Evolutionary conservation across 2,113 vertebrate species (phyloP), one percentile per base, ranked within the genome.

Genomic region (Urocitellus parryii): DNA sequence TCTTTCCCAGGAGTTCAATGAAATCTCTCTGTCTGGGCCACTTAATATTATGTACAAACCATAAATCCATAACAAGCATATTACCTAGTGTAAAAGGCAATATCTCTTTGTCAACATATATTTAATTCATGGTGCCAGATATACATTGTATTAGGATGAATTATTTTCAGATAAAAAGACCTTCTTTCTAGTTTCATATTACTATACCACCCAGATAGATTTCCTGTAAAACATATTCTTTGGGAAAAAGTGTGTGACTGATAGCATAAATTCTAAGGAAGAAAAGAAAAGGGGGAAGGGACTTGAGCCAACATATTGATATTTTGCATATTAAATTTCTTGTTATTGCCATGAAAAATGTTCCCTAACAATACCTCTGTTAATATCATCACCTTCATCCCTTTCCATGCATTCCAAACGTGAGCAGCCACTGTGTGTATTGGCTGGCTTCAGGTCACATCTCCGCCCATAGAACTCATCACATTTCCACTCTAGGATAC

Each of bases 11-110:
- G 96, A 96, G 96, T 96, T 97, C 97, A 97, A 4, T 97, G 95
- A 97, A 97, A 96, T 96, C 77, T 88, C 89, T 92, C 94, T 97
- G 94, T 92, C 92, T 0, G 32, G 94, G 95, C 81, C 92, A 95
- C 94, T 97, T 97, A 98, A 94, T 97, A 97, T 97, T 97, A 97
- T 97, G 94, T 97, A 95, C 88, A 97, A 97, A 96, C 85, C 82
- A 97, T 96, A 97, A 97, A 97, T 96, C 94, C 78, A 95, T 97
- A 97, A 90, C 74, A 97, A 97, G 81, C 91, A 91, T 95, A 97
- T 91, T 97, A 97, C 96, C 87, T 92, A 76, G 73, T 96, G 13
- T 96, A 97, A 97, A 97, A 97, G 67, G 68, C 90, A 97, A 85
- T 97, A 96, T 88, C 90, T 96, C 96, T 95, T 97, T 95, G 94